Conservation (phyloP, 2,888 invertebrate genomes). For the Gerosis bhagava region DNA sequence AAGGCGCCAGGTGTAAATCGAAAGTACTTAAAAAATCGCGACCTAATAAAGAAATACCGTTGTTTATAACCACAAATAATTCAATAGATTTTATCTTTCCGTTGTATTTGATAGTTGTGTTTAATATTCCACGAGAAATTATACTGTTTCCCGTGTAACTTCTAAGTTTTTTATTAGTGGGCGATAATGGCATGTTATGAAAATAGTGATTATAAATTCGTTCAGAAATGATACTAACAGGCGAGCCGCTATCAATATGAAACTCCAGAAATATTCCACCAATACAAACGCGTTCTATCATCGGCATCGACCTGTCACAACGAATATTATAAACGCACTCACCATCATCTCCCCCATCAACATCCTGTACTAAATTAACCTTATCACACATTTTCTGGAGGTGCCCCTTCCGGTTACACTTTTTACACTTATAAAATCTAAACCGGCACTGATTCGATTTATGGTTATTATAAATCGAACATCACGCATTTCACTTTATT, state of each 20-base stretch:
- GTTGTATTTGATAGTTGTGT: conserved; percentile 22
- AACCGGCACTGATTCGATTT: conserved; percentile 24
- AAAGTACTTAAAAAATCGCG: conserved; percentile 24
- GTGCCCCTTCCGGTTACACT: conserved; percentile 10
- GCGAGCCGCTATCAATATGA: conserved; percentile 31
- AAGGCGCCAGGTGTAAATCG: conserved; percentile 23
- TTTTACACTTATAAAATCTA: conserved; percentile 13
- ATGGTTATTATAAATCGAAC: no score
- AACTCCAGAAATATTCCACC: conserved; percentile 27
- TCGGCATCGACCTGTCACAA: conserved; percentile 22
- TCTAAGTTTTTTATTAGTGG: conserved; percentile 21
- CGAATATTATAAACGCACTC: conserved; percentile 30
- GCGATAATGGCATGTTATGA: conserved; percentile 20
- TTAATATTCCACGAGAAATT: conserved; percentile 15
- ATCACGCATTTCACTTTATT: no score
- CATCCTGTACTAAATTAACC: conserved; percentile 22
- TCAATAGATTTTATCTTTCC: conserved; percentile 7
- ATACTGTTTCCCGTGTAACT: conserved; percentile 29
- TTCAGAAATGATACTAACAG: conserved; percentile 29
- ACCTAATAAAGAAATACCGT: conserved; percentile 23
- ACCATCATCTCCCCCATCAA: conserved; percentile 27
- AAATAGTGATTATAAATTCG: conserved; percentile 24
- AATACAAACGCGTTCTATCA: conserved; percentile 26
- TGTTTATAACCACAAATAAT: conserved; percentile 21
- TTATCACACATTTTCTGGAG: conserved; percentile 5